A percentile compares a stretch with the other conserved stretches of the same genome.
Evolutionary conservation across 2,888 invertebrate species (phyloP).

Genomic region (Thereva nobilitata): DNA sequence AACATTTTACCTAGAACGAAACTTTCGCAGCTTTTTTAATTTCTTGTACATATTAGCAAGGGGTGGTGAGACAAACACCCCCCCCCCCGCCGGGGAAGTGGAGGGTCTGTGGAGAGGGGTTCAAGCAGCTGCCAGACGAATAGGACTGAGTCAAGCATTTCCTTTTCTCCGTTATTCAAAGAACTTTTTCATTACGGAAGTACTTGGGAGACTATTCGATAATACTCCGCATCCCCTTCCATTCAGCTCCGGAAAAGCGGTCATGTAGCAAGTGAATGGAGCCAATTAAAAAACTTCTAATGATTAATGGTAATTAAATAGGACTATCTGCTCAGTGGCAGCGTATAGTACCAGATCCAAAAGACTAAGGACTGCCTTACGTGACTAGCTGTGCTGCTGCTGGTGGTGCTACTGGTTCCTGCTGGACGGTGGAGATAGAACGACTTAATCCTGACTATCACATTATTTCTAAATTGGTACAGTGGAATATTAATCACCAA

Average conservation of each 20-base stretch:
- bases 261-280: slow-evolving; percentile 17
- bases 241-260: neutral
- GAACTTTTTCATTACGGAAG: neutral
- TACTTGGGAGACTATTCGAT: no score
- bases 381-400: slow-evolving; percentile 16
- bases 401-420: no score
- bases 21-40: no score
- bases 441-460: slow-evolving; percentile 16
- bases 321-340: neutral
- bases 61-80: no score
- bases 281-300: slow-evolving; percentile 27
- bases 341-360: neutral
- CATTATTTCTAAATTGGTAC: slow-evolving; percentile 29
- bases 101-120: no score
- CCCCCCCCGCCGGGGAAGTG: no score
- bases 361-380: neutral
- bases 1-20: no score
- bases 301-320: slow-evolving; percentile 29
- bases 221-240: no score
- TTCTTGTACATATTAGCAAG: no score
- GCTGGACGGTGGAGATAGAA: slow-evolving; percentile 1
- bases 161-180: slow-evolving; percentile 2
- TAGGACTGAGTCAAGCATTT: no score
- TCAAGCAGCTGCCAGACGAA: no score
- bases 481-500: slow-evolving; percentile 24